phyloP scores from a whole-genome alignment of 2,888 invertebrate genomes.

The Brachyopa scutellaris region DNA sequence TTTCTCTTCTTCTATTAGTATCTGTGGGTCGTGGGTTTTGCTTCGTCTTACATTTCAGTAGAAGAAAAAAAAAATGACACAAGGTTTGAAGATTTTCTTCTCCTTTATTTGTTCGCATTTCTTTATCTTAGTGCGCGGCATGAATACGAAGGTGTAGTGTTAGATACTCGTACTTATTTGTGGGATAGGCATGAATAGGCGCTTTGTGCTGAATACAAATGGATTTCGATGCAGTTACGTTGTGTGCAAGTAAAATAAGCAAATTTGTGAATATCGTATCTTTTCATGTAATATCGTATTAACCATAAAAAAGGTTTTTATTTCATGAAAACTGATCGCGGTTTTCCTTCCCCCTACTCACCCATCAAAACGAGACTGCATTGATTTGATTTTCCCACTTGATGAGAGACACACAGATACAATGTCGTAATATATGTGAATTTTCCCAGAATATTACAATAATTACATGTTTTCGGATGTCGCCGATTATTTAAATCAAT shows the following conservation, averaged over 20 bases:
- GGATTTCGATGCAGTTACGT: background rate
- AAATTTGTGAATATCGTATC: no score
- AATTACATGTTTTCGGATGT: background rate
- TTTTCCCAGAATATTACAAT: conserved; percentile 15
- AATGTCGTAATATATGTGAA: background rate
- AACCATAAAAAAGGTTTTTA: no score
- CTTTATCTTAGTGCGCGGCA: background rate
- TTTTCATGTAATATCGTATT: no score
- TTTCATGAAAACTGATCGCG: no score
- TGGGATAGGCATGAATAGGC: conserved; percentile 38
- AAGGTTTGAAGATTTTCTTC: conserved; percentile 39
- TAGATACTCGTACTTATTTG: conserved; percentile 10
- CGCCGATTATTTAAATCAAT: background rate
- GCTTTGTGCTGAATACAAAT: conserved; percentile 58
- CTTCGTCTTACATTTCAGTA: conserved; percentile 33
- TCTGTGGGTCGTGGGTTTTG: conserved; percentile 23
- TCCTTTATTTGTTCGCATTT: background rate
- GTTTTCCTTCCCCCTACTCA: no score
- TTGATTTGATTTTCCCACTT: background rate
- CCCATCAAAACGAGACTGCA: background rate
- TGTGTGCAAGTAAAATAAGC: no score
- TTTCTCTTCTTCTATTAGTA: conserved; percentile 26
- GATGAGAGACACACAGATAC: conserved; percentile 6
- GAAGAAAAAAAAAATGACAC: conserved; percentile 42
- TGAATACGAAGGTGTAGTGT: conserved; percentile 11